Evolutionary conservation across 2,797 vertebrate species (phyloP).

Genomic region (Chaetodon trifasciatus): DNA sequence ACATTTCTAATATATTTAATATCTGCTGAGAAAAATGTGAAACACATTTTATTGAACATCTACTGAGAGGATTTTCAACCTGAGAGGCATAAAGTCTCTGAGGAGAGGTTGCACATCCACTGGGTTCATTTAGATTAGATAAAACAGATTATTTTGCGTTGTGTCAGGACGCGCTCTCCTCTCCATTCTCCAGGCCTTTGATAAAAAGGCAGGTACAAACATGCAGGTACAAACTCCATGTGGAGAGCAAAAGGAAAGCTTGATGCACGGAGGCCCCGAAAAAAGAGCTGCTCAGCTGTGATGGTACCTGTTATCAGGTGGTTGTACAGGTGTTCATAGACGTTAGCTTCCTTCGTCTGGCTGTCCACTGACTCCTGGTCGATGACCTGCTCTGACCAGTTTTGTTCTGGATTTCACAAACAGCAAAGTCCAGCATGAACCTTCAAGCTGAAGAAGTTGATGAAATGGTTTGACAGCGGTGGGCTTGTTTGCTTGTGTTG

Average conservation of each 20-base stretch:
- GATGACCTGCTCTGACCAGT: not conserved
- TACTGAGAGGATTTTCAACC: constrained; percentile 13
- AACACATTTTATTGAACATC: constrained; percentile 8
- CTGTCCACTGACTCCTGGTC: no score
- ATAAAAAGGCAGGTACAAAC: no score
- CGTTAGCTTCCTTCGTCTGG: not conserved
- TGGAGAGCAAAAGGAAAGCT: no score
- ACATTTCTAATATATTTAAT: constrained; percentile 6
- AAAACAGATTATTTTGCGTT: no score
- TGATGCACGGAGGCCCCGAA: no score
- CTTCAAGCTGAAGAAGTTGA: not conserved
- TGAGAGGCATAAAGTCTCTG: not conserved
- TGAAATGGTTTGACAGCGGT: no score
- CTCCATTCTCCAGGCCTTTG: no score
- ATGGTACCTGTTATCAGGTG: constrained; percentile 15
- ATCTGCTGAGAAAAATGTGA: not conserved
- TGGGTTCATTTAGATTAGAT: constrained; percentile 18
- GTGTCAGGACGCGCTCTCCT: no score
- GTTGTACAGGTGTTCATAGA: constrained; percentile 1
- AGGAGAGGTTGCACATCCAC: not conserved
- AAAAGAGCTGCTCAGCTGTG: no score
- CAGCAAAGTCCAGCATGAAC: not conserved
- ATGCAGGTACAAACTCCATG: no score
- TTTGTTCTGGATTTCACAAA: not conserved
- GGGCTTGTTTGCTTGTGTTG: no score